Evolutionary conservation across 2,888 invertebrate species (phyloP).

Genomic region (Acanthococcus lagerstroemiae): DNA sequence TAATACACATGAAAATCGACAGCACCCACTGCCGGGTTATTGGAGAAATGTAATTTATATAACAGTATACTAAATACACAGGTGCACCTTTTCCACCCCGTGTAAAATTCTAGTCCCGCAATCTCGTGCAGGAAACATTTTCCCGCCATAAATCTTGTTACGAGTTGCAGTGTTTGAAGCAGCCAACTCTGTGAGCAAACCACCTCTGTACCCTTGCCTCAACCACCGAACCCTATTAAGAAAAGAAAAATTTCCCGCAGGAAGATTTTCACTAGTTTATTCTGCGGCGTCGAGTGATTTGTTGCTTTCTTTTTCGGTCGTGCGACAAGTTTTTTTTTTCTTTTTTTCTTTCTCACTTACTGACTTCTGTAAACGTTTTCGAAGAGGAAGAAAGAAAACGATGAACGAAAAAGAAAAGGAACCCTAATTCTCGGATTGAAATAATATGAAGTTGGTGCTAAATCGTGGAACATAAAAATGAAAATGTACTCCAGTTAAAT

Average conservation of each 20-base stretch:
- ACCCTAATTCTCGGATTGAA: background rate
- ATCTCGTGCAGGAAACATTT: background rate
- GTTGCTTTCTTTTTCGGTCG: conserved; percentile 13
- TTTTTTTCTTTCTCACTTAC: background rate
- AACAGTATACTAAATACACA: no score
- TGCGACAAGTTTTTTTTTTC: conserved; percentile 3
- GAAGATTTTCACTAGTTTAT: conserved; percentile 20
- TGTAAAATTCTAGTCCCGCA: no score
- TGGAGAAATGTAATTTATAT: no score
- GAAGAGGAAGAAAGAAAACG: background rate
- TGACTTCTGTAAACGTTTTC: background rate
- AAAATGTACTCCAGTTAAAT: background rate
- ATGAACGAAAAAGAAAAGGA: background rate
- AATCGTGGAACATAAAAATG: background rate
- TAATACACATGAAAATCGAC: no score
- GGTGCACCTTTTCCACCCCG: no score
- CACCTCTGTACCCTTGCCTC: background rate
- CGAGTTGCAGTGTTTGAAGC: background rate
- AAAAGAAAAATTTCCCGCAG: conserved; percentile 24
- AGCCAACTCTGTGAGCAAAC: background rate
- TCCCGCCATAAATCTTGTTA: background rate
- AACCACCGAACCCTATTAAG: conserved; percentile 15
- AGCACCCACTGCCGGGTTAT: no score
- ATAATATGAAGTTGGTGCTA: background rate
- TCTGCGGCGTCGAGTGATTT: conserved; percentile 19